Evolutionary conservation across 2,113 vertebrate species (phyloP).

Genomic region (Paratilapia polleni): DNA sequence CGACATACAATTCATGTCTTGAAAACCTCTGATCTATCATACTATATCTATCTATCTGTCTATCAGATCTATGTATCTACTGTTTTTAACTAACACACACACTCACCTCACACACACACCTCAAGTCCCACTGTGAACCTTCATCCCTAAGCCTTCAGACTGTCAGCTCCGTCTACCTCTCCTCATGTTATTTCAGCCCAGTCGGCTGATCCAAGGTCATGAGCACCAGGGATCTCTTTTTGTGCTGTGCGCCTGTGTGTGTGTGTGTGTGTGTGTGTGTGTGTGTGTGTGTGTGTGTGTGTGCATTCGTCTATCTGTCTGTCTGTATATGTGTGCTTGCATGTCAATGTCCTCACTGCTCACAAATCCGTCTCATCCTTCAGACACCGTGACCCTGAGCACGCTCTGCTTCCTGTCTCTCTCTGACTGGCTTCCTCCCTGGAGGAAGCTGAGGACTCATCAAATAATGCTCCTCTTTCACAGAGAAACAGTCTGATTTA

Average conservation of each 20-base stretch:
- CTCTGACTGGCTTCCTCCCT: constrained; percentile 72
- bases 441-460: constrained; percentile 65
- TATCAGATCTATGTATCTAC: neutral
- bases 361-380: constrained; percentile 73
- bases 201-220: constrained; percentile 69
- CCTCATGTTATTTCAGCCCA: constrained; percentile 70
- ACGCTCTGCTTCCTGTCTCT: constrained; percentile 74
- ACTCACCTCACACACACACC: neutral
- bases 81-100: constrained; percentile 7
- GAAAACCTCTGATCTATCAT: constrained; percentile 12
- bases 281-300: neutral
- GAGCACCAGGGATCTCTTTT: constrained; percentile 63
- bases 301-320: neutral
- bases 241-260: constrained; percentile 6
- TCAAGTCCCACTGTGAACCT: constrained; percentile 27
- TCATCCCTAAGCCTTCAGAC: constrained; percentile 53
- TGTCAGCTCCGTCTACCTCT: constrained; percentile 70
- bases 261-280: neutral
- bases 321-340: constrained; percentile 33
- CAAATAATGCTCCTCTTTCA: constrained; percentile 70
- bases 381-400: constrained; percentile 75
- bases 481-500: constrained; percentile 62
- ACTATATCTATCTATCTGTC: neutral
- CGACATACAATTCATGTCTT: neutral
- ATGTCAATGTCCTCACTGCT: constrained; percentile 71